Percentiles rank a stretch among this genome's conserved stretches.
Evolutionary conservation across 2,888 invertebrate species (phyloP).

Genomic region (Eristalis pertinax): DNA sequence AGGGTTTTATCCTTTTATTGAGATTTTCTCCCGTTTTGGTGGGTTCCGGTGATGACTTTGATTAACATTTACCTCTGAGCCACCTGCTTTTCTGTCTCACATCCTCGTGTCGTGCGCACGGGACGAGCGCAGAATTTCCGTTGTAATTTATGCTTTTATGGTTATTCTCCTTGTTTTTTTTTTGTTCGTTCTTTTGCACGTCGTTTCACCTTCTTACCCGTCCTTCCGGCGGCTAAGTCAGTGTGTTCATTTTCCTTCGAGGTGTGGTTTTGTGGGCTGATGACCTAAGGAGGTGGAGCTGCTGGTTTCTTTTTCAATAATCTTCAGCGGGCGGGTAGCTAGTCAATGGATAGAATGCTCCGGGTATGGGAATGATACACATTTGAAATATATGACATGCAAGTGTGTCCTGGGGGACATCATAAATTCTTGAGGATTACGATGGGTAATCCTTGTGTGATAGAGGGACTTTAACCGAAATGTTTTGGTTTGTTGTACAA

Average conservation of each 20-base stretch:
- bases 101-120: background rate
- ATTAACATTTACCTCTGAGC: slow-evolving; percentile 47
- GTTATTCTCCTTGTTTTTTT: background rate
- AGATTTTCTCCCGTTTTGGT: slow-evolving; percentile 22
- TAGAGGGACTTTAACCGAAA: slow-evolving; percentile 39
- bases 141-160: slow-evolving; percentile 42
- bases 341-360: background rate
- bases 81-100: slow-evolving; percentile 41
- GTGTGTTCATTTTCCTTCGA: background rate
- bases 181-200: background rate
- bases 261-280: background rate
- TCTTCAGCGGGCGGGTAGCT: background rate
- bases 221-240: background rate
- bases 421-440: slow-evolving; percentile 66
- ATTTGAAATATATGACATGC: slow-evolving; percentile 41
- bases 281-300: background rate
- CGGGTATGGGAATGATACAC: background rate
- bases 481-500: slow-evolving; percentile 40
- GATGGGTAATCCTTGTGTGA: slow-evolving; percentile 50
- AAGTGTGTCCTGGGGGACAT: slow-evolving; percentile 25
- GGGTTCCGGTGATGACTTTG: slow-evolving; percentile 62
- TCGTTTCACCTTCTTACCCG: background rate
- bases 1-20: slow-evolving; percentile 38
- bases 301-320: slow-evolving; percentile 18
- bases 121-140: slow-evolving; percentile 12